Base-by-base conservation (phyloP, 2,797 vertebrate genomes). In the Notolabrus celidotus region DNA sequence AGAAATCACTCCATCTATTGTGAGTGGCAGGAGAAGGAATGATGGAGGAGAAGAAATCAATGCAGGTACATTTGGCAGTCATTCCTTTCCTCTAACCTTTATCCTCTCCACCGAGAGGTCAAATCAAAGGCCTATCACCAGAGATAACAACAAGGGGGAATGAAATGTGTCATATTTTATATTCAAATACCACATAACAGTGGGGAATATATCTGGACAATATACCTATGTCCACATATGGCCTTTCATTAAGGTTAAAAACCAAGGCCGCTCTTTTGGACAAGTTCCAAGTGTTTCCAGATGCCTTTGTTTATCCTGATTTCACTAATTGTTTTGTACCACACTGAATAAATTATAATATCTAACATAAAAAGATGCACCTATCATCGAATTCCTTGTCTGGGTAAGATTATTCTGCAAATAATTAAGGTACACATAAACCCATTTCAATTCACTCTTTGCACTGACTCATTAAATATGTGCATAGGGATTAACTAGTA, bases 31-130 rank as follows among this genome's bases (percentile, higher is more conserved):
- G 75, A 61, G 43, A 74, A 79, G 69, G 77, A 83, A 88, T 84
- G 83, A 80, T 39, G 53, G 78, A 74, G 78, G 88, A 83, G 74
- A 52, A 79, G 61, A 85, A 90, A 93, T 92, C 88, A 43, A 92
- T 92, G 64, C 29, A 3, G 68, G 83, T 83, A 80, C 82, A 84
- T 89, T 91, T 86, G 74, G 86, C 84, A 90, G 90, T 89, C 88
- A 73, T 84, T 84, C 80, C 85, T 78, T 51, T 83, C 62, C 73
- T 76, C 77, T 86, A 66, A 90, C 90, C 91, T 92, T 90, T 89
- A 80, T 88, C 83, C 82, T 81, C 71, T 80, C 59, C 70, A 53
- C 55, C 55, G 20, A 71, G 81, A 80, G 88, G 88, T 91, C 89
- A 89, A 79, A 68, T 78, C 85, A 80, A 86, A 89, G 71, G 55